phyloP scores from a whole-genome alignment of 2,888 invertebrate genomes.

The Thecocarcelia acutangulata region DNA sequence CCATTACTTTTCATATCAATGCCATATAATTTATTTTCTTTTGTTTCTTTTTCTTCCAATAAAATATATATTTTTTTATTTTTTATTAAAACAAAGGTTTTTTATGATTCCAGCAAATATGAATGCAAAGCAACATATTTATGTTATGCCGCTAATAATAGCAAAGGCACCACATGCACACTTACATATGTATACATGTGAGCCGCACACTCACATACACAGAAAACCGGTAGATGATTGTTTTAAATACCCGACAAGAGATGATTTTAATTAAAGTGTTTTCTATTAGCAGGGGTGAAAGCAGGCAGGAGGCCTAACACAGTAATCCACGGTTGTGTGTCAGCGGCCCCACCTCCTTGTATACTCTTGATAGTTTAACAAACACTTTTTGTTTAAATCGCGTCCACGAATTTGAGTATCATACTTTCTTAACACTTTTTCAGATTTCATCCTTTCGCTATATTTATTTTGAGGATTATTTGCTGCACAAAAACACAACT shows the following conservation, averaged over 20 bases:
- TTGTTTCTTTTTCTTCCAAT: background rate
- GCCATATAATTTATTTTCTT: slow-evolving; percentile 21
- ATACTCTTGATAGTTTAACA: slow-evolving; percentile 12
- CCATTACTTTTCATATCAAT: background rate
- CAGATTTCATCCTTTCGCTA: slow-evolving; percentile 23
- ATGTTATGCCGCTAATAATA: slow-evolving; percentile 8
- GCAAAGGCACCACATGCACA: background rate
- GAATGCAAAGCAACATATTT: slow-evolving; percentile 10
- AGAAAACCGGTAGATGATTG: slow-evolving; percentile 2
- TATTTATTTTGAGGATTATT: slow-evolving; percentile 23
- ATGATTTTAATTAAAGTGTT: slow-evolving; percentile 49
- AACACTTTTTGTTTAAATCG: slow-evolving; percentile 1
- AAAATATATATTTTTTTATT: background rate
- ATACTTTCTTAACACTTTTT: background rate
- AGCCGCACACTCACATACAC: too few relatives aligned
- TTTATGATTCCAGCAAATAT: slow-evolving; percentile 45
- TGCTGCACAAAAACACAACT: slow-evolving; percentile 6
- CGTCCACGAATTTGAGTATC: background rate
- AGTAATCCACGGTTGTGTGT: slow-evolving; percentile 67
- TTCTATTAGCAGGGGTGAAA: slow-evolving; percentile 11
- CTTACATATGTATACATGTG: too few relatives aligned
- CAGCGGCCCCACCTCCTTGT: slow-evolving; percentile 38
- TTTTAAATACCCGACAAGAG: slow-evolving; percentile 41
- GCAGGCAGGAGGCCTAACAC: slow-evolving; percentile 50
- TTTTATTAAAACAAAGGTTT: background rate